A percentile compares a stretch with the other conserved stretches of the same genome.
Evolutionary conservation across 2,888 invertebrate species (phyloP).

Genomic region (Camptogramma bilineatum): DNA sequence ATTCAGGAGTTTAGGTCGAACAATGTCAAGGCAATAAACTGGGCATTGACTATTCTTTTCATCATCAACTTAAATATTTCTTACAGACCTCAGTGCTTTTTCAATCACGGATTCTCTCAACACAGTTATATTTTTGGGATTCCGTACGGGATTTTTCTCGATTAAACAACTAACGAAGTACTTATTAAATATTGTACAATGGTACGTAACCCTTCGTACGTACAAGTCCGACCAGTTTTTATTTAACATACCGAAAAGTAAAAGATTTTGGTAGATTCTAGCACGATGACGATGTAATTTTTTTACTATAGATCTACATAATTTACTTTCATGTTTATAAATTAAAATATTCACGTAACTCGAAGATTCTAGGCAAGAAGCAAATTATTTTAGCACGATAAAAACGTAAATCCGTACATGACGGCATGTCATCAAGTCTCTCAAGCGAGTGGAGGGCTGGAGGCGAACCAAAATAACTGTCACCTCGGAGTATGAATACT

Average conservation of each 20-base stretch:
- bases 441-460: constrained; percentile 30
- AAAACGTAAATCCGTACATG: constrained; percentile 7
- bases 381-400: neutral
- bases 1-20: constrained; percentile 5
- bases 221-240: too few relatives aligned
- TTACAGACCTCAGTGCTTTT: neutral
- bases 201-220: too few relatives aligned
- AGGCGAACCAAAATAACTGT: constrained; percentile 39
- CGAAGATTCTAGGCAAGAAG: neutral
- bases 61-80: neutral
- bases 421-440: constrained; percentile 34
- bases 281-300: too few relatives aligned
- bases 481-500: constrained; percentile 39
- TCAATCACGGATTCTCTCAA: neutral
- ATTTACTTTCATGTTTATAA: too few relatives aligned
- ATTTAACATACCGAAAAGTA: too few relatives aligned
- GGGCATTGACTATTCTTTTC: neutral
- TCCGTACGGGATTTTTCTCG: too few relatives aligned
- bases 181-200: too few relatives aligned
- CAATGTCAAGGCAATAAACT: constrained; percentile 10
- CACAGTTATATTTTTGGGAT: too few relatives aligned
- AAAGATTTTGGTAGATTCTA: too few relatives aligned
- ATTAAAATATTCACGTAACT: too few relatives aligned
- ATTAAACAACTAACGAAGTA: too few relatives aligned
- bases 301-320: too few relatives aligned